Evolutionary conservation across 2,113 vertebrate species (phyloP).

Genomic region (Saguinus midas): DNA sequence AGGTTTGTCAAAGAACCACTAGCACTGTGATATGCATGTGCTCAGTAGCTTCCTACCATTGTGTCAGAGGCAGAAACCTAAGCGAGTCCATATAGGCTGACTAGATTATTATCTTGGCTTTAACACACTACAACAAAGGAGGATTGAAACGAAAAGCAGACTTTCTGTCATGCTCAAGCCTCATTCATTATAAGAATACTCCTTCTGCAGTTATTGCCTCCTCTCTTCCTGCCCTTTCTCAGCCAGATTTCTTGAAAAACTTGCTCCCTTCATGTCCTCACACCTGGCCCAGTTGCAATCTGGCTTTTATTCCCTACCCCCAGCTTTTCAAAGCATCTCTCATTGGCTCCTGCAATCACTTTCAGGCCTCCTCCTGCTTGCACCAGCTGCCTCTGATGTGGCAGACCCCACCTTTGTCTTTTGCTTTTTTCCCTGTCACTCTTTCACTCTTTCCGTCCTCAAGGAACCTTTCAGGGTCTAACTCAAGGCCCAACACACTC

Average conservation of each 20-base stretch:
- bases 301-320: neutral
- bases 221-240: neutral
- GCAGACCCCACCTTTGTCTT: neutral
- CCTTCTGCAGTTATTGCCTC: neutral
- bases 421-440: neutral
- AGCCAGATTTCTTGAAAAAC: neutral
- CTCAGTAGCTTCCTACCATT: neutral
- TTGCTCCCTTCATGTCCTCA: neutral
- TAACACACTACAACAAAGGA: neutral
- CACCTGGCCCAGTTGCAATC: neutral
- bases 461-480: neutral
- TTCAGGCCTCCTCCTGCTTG: neutral
- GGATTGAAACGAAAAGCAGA: neutral
- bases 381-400: neutral
- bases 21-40: neutral
- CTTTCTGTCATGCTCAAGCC: neutral
- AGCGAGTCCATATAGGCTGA: neutral
- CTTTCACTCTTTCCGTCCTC: neutral
- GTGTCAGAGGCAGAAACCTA: neutral
- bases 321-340: neutral
- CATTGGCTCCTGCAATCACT: neutral
- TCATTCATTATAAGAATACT: neutral
- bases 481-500: neutral
- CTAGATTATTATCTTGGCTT: neutral
- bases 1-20: neutral